Evolutionary conservation across 2,888 invertebrate species (phyloP), one percentile per base, ranked within the genome.

Genomic region (Plebejus argus): DNA sequence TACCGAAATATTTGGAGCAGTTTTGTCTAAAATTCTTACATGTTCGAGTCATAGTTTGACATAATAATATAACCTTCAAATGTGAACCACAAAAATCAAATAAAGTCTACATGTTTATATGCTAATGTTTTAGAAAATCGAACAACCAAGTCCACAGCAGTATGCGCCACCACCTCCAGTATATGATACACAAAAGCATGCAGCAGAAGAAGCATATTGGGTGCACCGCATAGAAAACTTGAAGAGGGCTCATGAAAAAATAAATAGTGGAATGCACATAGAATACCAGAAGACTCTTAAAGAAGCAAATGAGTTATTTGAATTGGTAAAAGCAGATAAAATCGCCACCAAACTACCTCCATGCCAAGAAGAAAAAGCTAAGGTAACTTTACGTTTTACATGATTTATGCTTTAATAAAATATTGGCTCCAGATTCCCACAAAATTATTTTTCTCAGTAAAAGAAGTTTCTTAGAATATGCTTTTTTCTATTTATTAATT

Each of bases 161-260:
- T 85, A 84, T 78, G 82, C 80, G 66, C 80, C 84, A 15, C 86
- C 88, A 23, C 86, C 87, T 12, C 88, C 88, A 0, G 83, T 81
- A 58, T 91, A 90, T 56, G 90, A 91, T 74, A 80, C 84, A 33
- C 83, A 87, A 12, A 88, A 83, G 80, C 86, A 89, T 45, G 90
- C 88, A 10, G 89, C 91, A 1, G 94, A 94, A 77, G 94, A 94
- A 81, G 92, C 90, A 4, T 94, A 94, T 84, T 94, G 94, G 94
- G 84, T 90, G 7, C 88, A 88, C 28, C 88, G 94, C 18, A 93
- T 94, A 81, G 93, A 94, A 80, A 86, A 87, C 79, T 84, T 94
- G 18, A 93, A 93, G 80, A 84, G 91, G 61, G 87, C 90, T 79
- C 93, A 94, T 53, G 92, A 92, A 74, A 91, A 91, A 84, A 91